Base-by-base conservation (phyloP, 2,888 invertebrate genomes). In the Anoplius nigerrimus region DNA sequence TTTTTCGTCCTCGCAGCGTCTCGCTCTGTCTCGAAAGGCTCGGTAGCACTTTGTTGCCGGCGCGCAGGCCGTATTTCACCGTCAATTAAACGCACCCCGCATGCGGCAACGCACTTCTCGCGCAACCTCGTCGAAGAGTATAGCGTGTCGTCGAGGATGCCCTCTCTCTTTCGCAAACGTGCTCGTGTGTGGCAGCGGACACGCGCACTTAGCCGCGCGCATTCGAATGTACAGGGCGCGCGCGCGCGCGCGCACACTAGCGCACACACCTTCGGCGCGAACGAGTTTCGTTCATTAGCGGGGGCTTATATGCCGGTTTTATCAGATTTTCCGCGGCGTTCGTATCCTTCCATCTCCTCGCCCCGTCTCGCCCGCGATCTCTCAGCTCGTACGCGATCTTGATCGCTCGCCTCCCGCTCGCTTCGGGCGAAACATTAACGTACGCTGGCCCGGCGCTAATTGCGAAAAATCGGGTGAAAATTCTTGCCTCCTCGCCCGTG, bases 271-370 rank as follows among this genome's bases (percentile, higher is more conserved):
- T 70, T 83, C 82, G 34, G 34, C 34, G 34, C 34, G 82, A 83
- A 84, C 79, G 79, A 81, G 80, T 84, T 81, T 79, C 71, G 83
- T 86, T 86, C 83, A 82, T 86, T 86, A 86, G 79, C 76, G 72
- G 65, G 62, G 45, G 69, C 66, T 71, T 69, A 64, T 71, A 69
- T 57, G 63, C 76, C 74, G 84, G 84, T 84, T 80, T 81, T 79
- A 84, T 84, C 84, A 78, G 75, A 72, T 81, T 80, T 82, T 72
- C 76, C 70, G 61, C 57, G 67, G 63, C 69, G 75, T 51, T 68
- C 60, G 74, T 70, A 75, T 73, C 66, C 64, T 71, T 71, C 65
- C 64, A 58, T 52, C 66, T 56, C 66, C 62, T 62, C 55, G 61
- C 66, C 53, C 51, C 55, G 52, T 43, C 48, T 22, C 27, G 20